Evolutionary conservation across 2,113 vertebrate species (phyloP), one percentile per base, ranked within the genome.

Genomic region (Amblyopsis rosae): DNA sequence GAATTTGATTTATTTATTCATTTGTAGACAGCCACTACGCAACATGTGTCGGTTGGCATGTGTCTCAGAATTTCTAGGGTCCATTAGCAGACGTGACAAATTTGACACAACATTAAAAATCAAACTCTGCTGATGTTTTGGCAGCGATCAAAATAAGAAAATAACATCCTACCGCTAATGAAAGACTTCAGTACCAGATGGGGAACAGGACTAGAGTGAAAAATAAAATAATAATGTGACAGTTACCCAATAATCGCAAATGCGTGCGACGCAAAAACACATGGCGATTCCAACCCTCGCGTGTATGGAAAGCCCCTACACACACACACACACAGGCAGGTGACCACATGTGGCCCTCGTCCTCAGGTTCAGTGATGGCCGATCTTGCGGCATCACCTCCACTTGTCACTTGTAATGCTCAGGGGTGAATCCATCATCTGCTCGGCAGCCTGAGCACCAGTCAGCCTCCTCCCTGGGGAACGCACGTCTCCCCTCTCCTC

Each of bases 361-460:
- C 84, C 84, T 82, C 70, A 82, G 87, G 88, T 89, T 90, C 88
- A 90, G 68, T 77, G 86, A 75, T 79, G 83, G 82, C 82, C 74
- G 13, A 75, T 80, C 72, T 72, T 60, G 72, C 74, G 77, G 77
- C 73, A 79, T 82, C 80, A 84, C 85, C 85, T 86, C 76, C 70
- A 83, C 86, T 78, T 75, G 84, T 86, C 86, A 88, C 45, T 62
- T 85, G 69, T 77, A 84, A 83, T 79, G 82, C 87, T 89, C 86
- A 79, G 81, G 90, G 82, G 85, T 85, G 82, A 82, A 88, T 88
- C 88, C 83, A 88, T 90, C 90, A 91, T 88, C 81, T 87, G 83
- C 70, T 83, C 87, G 86, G 85, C 85, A 88, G 89, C 80, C 82
- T 76, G 82, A 79, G 81, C 86, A 85, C 82, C 87, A 91, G 85